Percentiles rank a stretch among this genome's conserved stretches.
phyloP scores from a whole-genome alignment of 2,797 vertebrate species.

The Tarsius wallacei region DNA sequence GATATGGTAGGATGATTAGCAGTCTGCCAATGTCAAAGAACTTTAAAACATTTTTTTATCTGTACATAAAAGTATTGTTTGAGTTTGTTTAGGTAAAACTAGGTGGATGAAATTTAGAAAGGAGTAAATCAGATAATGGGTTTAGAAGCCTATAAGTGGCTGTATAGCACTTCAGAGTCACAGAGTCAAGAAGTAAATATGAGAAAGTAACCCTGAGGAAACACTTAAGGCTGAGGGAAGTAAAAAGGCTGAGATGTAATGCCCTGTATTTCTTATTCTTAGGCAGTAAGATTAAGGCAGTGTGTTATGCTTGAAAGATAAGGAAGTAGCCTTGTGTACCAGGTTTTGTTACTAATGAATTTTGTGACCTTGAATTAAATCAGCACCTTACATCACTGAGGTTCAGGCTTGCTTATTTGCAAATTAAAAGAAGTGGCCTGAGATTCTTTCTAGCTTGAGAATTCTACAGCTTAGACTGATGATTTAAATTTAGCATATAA shows the following conservation, averaged over 20 bases:
- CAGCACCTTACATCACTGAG: background rate
- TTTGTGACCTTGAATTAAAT: conserved; percentile 5
- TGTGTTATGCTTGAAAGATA: background rate
- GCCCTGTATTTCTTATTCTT: background rate
- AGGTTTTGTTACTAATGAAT: background rate
- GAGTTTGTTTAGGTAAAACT: background rate
- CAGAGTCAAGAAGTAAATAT: background rate
- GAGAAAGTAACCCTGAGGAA: background rate
- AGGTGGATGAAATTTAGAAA: conserved; percentile 4
- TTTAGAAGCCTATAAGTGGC: background rate
- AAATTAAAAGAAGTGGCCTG: background rate
- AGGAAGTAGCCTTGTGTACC: background rate
- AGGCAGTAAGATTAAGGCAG: background rate
- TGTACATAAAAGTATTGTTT: background rate
- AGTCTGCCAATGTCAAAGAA: background rate
- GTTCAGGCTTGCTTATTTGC: background rate
- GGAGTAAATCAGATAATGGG: background rate
- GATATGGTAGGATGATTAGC: background rate
- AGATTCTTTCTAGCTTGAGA: background rate
- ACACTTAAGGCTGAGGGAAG: background rate
- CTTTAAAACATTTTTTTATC: background rate
- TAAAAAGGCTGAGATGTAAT: background rate
- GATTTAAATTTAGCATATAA: background rate
- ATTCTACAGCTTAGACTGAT: background rate
- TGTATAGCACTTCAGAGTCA: background rate